Base-by-base conservation (phyloP, 64 coral and sea anemone genomes). In the Stylophora pistillata region DNA sequence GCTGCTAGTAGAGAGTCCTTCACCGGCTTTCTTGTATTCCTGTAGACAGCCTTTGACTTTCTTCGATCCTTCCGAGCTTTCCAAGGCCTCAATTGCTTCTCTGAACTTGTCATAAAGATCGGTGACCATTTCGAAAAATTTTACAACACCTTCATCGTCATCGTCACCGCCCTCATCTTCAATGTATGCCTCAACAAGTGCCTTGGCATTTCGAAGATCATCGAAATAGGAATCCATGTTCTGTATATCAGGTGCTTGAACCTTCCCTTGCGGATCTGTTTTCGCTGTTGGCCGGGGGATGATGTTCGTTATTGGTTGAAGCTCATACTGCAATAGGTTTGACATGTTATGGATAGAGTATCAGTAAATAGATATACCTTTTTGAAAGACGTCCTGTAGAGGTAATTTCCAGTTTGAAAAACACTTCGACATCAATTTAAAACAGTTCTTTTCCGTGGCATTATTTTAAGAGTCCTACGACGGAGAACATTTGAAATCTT, bases 221-320 rank as follows among this genome's bases (percentile, higher is more conserved):
- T 77, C 74, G 56, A 77, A 55, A n/a, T 53, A 53, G 74, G 23
- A 25, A 55, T 77, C 74, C 15, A 77, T 47, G 7, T 77, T 53
- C 74, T 77, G 41, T 25, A 77, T 17, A 0, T 15, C n/a, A n/a
- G 54, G n/a, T 1, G 14, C 20, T 53, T n/a, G 26, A 23, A 2
- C 74, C 2, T 4, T 32, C 2, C 26, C n/a, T 16, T 37, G 74
- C 21, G 25, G 1, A 37, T 77, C 54, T 77, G 41, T 21, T 77
- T 9, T 55, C 31, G 31, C 74, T 7, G 18, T 20, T 55, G n/a
- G n/a, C n/a, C n/a, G n/a, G n/a, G 74, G 74, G 21, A 77, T 77
- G 11, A 74, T 15, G 11, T 27, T 34, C 72, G 14, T 31, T 74
- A 31, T 74, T 74, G 25, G 72, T 74, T 74, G 72, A 74, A 74